Evolutionary conservation across 2,797 vertebrate species (phyloP).

Genomic region (Mus caroli): DNA sequence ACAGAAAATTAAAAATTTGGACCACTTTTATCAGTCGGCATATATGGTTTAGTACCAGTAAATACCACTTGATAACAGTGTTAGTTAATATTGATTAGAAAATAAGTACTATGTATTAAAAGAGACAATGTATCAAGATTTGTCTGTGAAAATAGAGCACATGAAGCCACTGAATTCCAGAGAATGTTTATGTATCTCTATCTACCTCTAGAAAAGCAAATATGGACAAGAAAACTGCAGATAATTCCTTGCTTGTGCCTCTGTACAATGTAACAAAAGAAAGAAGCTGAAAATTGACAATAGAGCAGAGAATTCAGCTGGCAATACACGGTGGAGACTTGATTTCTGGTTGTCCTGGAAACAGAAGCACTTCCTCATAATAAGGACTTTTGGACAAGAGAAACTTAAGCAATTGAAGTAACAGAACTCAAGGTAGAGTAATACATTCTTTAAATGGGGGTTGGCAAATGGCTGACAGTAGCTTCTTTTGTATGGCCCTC

Average conservation of each 20-base stretch:
- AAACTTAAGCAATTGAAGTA: conserved; percentile 60
- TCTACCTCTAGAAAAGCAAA: neutral
- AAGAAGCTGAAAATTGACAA: conserved; percentile 61
- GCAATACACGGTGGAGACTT: neutral
- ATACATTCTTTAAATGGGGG: neutral
- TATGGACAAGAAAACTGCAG: neutral
- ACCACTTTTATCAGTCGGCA: neutral
- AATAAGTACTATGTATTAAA: conserved; percentile 48
- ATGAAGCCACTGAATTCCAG: conserved; percentile 1
- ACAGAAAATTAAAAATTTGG: neutral
- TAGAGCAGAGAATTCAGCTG: conserved; percentile 24
- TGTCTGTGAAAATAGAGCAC: conserved; percentile 18
- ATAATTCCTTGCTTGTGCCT: conserved; percentile 30
- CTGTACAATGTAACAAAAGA: conserved; percentile 8
- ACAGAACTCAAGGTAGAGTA: neutral
- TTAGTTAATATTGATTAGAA: conserved; percentile 3
- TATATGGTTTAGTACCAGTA: neutral
- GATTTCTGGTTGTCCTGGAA: conserved; percentile 63
- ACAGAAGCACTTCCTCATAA: conserved; percentile 25
- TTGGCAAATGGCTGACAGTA: neutral
- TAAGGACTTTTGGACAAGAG: conserved; percentile 3
- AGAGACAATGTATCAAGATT: conserved; percentile 7
- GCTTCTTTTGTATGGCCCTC: neutral
- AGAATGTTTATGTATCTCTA: conserved; percentile 30
- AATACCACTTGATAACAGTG: neutral